Conservation (phyloP, 2,888 invertebrate genomes). For the Drosophila melanocephala region DNA sequence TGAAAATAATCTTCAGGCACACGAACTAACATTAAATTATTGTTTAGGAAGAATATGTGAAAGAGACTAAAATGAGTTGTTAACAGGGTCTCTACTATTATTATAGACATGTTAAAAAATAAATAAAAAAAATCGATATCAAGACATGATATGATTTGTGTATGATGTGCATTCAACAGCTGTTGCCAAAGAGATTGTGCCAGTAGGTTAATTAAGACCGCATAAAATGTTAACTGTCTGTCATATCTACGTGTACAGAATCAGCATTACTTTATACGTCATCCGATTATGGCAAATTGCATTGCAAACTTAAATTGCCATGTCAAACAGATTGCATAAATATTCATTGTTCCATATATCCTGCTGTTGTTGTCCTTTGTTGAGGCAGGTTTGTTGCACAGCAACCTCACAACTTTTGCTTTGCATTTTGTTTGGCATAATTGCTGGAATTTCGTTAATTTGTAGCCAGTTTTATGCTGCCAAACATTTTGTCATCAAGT, state of each 20-base stretch:
- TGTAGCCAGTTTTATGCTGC: slow-evolving; percentile 67
- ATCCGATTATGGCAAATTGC: slow-evolving; percentile 48
- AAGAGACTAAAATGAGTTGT: background rate
- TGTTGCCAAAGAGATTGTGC: slow-evolving; percentile 17
- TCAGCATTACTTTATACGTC: slow-evolving; percentile 37
- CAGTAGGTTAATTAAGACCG: slow-evolving; percentile 28
- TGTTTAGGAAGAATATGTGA: background rate
- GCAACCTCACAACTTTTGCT: slow-evolving; percentile 32
- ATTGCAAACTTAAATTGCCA: slow-evolving; percentile 62
- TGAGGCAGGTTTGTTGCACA: slow-evolving; percentile 63
- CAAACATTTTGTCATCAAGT: slow-evolving; percentile 57
- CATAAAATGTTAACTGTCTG: slow-evolving; percentile 25
- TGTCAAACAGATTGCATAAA: slow-evolving; percentile 41
- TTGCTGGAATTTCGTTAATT: slow-evolving; percentile 78
- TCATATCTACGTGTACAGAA: slow-evolving; percentile 20
- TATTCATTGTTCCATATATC: slow-evolving; percentile 25
- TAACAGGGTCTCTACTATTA: background rate
- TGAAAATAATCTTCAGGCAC: slow-evolving; percentile 56
- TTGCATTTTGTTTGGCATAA: slow-evolving; percentile 62
- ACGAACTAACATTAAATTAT: slow-evolving; percentile 25
- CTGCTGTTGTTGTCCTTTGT: slow-evolving; percentile 58
- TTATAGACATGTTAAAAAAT: background rate
- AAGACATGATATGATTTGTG: background rate
- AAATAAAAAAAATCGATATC: background rate
- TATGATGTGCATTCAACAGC: slow-evolving; percentile 9